These are phyloP conservation scores for Echinops telfairi DNA, from an alignment of 2,113 vertebrate genomes.

Conservation along the genomic window DNA sequence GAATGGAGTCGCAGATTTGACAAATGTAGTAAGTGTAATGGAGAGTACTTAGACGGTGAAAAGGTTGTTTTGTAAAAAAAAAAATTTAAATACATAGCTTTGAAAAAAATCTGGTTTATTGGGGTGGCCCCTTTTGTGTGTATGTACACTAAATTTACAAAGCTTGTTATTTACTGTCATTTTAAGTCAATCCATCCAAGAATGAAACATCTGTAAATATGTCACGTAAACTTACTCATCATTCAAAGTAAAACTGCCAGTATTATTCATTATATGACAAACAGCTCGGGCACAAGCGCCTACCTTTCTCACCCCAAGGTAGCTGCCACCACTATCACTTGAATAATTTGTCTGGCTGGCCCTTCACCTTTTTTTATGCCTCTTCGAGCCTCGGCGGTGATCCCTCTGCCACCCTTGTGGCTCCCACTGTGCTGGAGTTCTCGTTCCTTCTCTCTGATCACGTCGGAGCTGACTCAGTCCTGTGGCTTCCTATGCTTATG, in stretches of 20 bases:
- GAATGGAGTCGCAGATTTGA: too few species aligned
- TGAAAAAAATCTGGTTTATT: too few species aligned
- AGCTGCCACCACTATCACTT: neutral
- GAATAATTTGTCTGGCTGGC: neutral
- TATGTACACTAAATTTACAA: neutral
- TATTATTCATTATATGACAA: neutral
- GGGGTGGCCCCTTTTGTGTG: neutral
- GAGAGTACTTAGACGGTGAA: too few species aligned
- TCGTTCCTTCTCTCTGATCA: neutral
- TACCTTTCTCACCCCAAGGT: neutral
- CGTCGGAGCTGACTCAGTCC: neutral
- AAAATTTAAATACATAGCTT: too few species aligned
- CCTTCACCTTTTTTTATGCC: too few species aligned
- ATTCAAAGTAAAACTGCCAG: neutral
- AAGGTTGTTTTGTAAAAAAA: too few species aligned
- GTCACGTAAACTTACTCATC: neutral
- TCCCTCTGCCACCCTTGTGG: neutral
- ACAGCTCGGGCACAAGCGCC: neutral
- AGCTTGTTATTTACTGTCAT: neutral
- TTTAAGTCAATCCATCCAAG: neutral
- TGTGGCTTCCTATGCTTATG: neutral
- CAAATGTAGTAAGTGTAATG: too few species aligned
- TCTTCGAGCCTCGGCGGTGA: neutral
- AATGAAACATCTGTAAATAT: slow-evolving; percentile 26
- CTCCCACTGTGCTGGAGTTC: neutral